Evolutionary conservation across 2,888 invertebrate genomes (phyloP).

Genomic region (Lasioglossum leucozonium): DNA sequence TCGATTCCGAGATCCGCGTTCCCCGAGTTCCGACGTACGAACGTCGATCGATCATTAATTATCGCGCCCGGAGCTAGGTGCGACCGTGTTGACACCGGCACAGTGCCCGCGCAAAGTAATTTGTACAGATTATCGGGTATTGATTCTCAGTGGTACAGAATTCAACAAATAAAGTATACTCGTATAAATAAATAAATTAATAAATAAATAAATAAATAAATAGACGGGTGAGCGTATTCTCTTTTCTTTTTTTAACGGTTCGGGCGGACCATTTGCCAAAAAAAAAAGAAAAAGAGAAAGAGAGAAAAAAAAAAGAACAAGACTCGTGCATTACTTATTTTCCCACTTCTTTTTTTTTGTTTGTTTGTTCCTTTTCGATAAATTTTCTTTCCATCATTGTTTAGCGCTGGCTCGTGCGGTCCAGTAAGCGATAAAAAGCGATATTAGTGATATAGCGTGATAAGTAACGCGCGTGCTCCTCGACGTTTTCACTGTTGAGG

Average conservation of each 20-base stretch:
- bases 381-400: conserved; percentile 14
- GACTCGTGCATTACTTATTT: conserved; percentile 8
- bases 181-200: conserved; percentile 57
- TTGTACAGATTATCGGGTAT: conserved; percentile 59
- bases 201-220: conserved; percentile 57
- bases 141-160: conserved; percentile 51
- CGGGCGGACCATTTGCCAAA: conserved; percentile 11
- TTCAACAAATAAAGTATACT: conserved; percentile 52
- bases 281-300: neutral
- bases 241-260: neutral
- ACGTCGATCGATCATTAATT: conserved; percentile 36
- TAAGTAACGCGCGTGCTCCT: conserved; percentile 60
- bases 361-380: neutral
- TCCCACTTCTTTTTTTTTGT: conserved; percentile 14
- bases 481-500: conserved; percentile 57
- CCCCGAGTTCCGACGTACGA: neutral
- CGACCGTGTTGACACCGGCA: conserved; percentile 26
- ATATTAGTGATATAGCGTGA: conserved; percentile 58
- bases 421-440: conserved; percentile 65
- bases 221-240: conserved; percentile 39
- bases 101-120: conserved; percentile 41
- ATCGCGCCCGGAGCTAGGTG: conserved; percentile 44
- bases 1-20: neutral
- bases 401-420: conserved; percentile 58
- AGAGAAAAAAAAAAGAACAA: conserved; percentile 29